Conservation (phyloP, 2,797 vertebrate genomes). For the Tamandua tetradactyla region DNA sequence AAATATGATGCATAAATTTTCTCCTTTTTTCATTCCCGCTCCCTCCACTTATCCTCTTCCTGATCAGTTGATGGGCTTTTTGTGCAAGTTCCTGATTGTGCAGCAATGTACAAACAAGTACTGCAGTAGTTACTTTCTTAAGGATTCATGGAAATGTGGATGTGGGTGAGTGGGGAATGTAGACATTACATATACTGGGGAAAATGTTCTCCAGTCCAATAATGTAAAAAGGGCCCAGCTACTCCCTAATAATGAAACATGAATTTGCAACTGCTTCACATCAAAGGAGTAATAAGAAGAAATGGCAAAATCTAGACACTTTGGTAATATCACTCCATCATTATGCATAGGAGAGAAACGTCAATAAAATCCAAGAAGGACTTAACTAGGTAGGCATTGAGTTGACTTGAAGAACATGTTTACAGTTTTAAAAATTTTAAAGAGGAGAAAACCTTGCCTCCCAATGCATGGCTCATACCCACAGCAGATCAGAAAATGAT, state of each 20-base stretch:
- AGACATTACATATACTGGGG: not conserved
- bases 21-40: not conserved
- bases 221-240: not conserved
- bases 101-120: not conserved
- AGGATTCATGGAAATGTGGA: not conserved
- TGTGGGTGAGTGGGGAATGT: not conserved
- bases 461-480: not conserved
- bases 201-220: not conserved
- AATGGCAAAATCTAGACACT: not conserved
- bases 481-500: not conserved
- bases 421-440: slow-evolving; percentile 18
- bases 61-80: not conserved
- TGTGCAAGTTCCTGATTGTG: not conserved
- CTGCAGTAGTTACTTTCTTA: not conserved
- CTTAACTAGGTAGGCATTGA: not conserved
- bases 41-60: not conserved
- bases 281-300: not conserved
- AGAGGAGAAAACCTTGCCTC: not conserved
- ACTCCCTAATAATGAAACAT: slow-evolving; percentile 16
- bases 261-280: slow-evolving; percentile 12
- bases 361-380: not conserved
- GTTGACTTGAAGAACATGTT: not conserved
- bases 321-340: not conserved
- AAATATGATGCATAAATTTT: slow-evolving; percentile 1
- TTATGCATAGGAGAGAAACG: not conserved